phyloP scores from a whole-genome alignment of 2,888 invertebrate species.

The Ophion slaviceki region DNA sequence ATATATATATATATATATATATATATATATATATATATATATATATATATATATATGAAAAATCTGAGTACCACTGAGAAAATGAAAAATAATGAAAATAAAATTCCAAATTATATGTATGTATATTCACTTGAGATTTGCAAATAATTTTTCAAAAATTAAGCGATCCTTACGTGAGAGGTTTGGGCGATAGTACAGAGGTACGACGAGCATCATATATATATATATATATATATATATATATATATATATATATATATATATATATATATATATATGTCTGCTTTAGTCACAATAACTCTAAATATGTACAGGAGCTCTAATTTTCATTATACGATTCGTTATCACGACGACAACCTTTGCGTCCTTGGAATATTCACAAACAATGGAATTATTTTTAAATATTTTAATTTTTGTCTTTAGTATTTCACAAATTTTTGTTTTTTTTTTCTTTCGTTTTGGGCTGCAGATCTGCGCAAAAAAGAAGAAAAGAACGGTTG shows the following conservation, averaged over 20 bases:
- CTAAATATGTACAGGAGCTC: constrained; percentile 2
- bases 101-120: not conserved
- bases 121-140: not conserved
- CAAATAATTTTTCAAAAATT: not conserved
- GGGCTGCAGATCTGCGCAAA: not conserved
- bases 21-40: too few species aligned
- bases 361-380: not conserved
- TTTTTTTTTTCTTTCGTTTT: not conserved
- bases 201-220: not conserved
- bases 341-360: not conserved
- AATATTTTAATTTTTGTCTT: not conserved
- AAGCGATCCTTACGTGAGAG: not conserved
- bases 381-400: not conserved
- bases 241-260: too few species aligned
- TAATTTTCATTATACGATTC: not conserved
- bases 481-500: not conserved
- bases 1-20: too few species aligned
- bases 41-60: too few species aligned
- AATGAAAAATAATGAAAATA: too few species aligned
- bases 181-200: not conserved
- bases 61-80: too few species aligned
- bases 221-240: not conserved
- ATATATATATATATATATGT: not conserved
- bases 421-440: not conserved
- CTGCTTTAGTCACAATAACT: not conserved